Conservation (phyloP, 2,888 invertebrate species). For the Parnassius apollo region DNA sequence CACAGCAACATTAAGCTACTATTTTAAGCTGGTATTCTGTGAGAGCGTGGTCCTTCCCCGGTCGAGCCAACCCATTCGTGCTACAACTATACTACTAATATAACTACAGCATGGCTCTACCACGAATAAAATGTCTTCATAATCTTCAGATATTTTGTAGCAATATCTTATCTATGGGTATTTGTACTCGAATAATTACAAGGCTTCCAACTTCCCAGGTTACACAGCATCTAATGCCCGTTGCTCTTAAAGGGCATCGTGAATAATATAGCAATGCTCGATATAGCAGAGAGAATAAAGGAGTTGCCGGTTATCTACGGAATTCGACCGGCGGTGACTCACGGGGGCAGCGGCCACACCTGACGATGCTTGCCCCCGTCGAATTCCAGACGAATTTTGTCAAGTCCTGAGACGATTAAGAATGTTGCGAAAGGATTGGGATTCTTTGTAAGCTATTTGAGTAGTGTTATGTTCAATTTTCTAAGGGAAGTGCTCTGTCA, state of each 20-base stretch:
- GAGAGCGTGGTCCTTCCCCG: too few relatives aligned
- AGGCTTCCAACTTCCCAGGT: conserved; percentile 41
- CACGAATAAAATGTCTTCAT: too few relatives aligned
- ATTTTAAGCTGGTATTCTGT: too few relatives aligned
- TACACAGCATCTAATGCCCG: conserved; percentile 42
- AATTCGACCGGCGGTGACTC: conserved; percentile 70
- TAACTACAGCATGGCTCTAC: too few relatives aligned
- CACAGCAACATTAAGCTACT: too few relatives aligned
- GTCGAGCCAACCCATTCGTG: too few relatives aligned
- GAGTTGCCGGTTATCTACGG: conserved; percentile 72
- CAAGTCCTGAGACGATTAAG: conserved; percentile 34
- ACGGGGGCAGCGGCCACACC: conserved; percentile 69
- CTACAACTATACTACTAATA: too few relatives aligned
- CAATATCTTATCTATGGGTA: too few relatives aligned
- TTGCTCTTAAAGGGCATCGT: conserved; percentile 65
- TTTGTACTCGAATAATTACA: conserved; percentile 35
- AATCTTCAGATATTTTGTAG: too few relatives aligned
- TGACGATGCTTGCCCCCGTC: conserved; percentile 66
- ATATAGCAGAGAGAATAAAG: conserved; percentile 55
- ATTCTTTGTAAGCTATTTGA: not conserved
- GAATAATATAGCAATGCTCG: conserved; percentile 59
- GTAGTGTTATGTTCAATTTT: not conserved
- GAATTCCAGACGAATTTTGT: conserved; percentile 56
- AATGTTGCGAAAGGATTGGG: conserved; percentile 1
- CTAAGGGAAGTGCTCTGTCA: too few relatives aligned